Percentiles rank a stretch among this genome's conserved stretches.
phyloP scores from a whole-genome alignment of 2,113 vertebrate species.

The Irena cyanogastra region DNA sequence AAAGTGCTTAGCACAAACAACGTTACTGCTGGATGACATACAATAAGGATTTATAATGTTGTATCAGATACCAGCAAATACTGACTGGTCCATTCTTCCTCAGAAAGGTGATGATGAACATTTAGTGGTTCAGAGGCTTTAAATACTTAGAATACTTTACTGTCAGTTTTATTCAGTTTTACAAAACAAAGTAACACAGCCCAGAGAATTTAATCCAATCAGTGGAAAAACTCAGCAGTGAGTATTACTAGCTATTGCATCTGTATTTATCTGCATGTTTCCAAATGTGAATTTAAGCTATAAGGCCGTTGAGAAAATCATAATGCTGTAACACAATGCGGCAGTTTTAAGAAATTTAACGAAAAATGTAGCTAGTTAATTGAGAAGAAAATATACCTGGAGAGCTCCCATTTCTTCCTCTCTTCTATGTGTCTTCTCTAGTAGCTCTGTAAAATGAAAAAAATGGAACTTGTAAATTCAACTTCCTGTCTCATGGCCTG shows the following conservation, averaged over 20 bases:
- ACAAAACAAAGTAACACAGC: background rate
- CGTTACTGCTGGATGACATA: background rate
- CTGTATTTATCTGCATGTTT: background rate
- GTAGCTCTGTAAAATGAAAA: conserved; percentile 78
- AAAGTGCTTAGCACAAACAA: background rate
- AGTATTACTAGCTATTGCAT: background rate
- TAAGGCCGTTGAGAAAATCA: background rate
- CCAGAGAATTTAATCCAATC: background rate
- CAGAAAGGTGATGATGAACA: background rate
- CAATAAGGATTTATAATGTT: background rate
- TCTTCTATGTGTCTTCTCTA: conserved; percentile 80
- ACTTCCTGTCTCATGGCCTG: background rate
- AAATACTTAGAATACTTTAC: background rate
- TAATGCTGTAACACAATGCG: background rate
- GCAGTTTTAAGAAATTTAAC: background rate
- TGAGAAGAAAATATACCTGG: conserved; percentile 75
- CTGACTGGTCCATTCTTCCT: background rate
- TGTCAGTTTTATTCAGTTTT: background rate
- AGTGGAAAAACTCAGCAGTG: background rate
- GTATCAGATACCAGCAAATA: background rate
- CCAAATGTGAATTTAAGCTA: background rate
- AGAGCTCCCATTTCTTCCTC: conserved; percentile 86
- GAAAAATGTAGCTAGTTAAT: background rate
- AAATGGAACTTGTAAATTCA: conserved; percentile 1
- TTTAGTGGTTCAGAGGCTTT: background rate